A percentile compares a stretch with the other conserved stretches of the same genome.
Conservation (phyloP, 2,888 invertebrate genomes). For the Tipula confusa region DNA sequence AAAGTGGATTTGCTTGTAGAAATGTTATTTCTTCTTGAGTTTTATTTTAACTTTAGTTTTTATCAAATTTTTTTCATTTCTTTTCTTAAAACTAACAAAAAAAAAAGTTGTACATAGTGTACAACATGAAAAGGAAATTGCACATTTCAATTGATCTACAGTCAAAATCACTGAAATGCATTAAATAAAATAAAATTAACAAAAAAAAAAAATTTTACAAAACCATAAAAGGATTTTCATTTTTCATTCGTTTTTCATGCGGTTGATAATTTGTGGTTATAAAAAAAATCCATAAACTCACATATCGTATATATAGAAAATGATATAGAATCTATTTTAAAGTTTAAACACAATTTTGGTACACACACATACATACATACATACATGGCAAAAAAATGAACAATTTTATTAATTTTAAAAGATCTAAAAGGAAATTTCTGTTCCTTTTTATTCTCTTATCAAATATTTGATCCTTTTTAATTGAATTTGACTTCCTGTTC, state of each 20-base stretch:
- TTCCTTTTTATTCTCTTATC: background rate
- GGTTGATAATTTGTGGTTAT: background rate
- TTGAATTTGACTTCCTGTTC: background rate
- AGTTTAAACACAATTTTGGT: background rate
- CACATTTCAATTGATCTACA: conserved; percentile 25
- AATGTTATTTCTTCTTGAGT: background rate
- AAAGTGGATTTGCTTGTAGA: conserved; percentile 28
- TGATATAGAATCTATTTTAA: background rate
- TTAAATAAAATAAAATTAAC: background rate
- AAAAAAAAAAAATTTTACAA: background rate
- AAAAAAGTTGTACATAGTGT: background rate
- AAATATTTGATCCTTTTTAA: background rate
- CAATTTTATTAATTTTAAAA: background rate
- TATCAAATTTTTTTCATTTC: background rate
- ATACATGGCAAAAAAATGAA: no score
- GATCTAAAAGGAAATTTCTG: background rate
- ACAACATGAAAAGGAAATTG: conserved; percentile 3
- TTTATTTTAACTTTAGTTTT: no score
- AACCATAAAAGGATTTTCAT: background rate
- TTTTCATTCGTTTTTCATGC: background rate
- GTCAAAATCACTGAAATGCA: conserved; percentile 20
- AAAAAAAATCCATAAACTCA: background rate
- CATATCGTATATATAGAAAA: background rate
- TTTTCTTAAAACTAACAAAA: background rate
- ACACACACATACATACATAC: background rate